Evolutionary conservation across 2,797 vertebrate species (phyloP), one percentile per base, ranked within the genome.

Genomic region (Peromyscus melanophrys): DNA sequence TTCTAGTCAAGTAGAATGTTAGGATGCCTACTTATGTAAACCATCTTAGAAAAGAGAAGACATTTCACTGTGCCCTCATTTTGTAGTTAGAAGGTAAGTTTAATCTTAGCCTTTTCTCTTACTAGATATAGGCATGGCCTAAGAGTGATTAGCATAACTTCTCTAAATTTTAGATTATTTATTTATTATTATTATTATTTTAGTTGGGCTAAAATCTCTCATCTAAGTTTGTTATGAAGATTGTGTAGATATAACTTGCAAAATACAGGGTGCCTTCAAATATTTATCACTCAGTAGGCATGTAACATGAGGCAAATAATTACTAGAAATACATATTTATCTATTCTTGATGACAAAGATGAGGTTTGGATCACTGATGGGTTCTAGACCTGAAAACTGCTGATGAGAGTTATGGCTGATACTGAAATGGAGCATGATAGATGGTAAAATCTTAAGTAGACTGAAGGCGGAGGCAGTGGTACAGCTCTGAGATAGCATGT

Each of bases 11-110:
- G 6, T 37, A 81, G 34, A 81, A 57, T 57, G 6, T 25, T 59
- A 81, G 34, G 34, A 37, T 81, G 12, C n/a, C n/a, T 81, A 59
- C 34, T 81, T 81, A 37, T 14, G 37, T 59, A 81, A 81, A 59
- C 12, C 6, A 57, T 57, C n/a, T 81, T 37, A 27, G 49, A 81
- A 81, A 59, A 81, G 11, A 81, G 31, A 55, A 81, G n/a, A 27
- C 34, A 81, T 81, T 81, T 59, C 34, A 57, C 55, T 57, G 19
- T 59, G 23, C 57, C n/a, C 17, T 59, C 37, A 49, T 12, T 90
- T 63, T 84, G 6, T n/a, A 90, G 71, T 67, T 52, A 92, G 92
- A 89, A 95, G 80, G 82, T 59, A 63, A 37, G 4, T 91, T 95
- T 55, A 31, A 13, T 78, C 40, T 86, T 67, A 78, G 37, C 21